phyloP scores from a whole-genome alignment of 2,113 vertebrate species.

The Entomyzon cyanotis region DNA sequence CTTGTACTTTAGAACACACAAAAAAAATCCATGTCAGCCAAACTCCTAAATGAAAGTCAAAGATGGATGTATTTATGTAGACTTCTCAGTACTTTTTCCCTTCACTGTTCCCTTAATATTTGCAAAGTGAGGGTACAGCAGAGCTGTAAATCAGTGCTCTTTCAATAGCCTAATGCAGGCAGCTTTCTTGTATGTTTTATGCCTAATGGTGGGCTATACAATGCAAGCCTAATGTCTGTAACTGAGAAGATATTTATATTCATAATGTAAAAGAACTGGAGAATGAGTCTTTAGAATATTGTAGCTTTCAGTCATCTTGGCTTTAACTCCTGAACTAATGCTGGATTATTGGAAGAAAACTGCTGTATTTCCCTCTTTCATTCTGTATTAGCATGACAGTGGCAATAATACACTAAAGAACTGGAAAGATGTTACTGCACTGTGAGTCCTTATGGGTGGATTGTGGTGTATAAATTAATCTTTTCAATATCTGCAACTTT shows the following conservation, averaged over 20 bases:
- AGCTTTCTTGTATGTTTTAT: neutral
- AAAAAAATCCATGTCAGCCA: neutral
- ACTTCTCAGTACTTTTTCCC: neutral
- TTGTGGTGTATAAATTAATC: neutral
- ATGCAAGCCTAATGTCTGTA: neutral
- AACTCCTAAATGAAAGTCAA: neutral
- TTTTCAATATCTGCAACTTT: neutral
- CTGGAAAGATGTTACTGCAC: neutral
- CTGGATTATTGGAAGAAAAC: neutral
- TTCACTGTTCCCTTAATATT: neutral
- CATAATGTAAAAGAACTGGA: neutral
- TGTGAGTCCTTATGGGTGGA: neutral
- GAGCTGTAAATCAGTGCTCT: neutral
- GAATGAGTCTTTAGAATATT: slow-evolving; percentile 29
- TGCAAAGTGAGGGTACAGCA: neutral
- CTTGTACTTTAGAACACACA: neutral
- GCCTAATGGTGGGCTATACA: neutral
- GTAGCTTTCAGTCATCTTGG: slow-evolving; percentile 23
- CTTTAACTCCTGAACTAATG: neutral
- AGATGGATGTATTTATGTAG: neutral
- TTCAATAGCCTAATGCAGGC: neutral
- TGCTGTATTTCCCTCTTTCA: neutral
- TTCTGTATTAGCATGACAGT: neutral
- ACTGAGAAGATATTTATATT: slow-evolving; percentile 27
- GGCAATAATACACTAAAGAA: neutral